A percentile compares a stretch with the other conserved stretches of the same genome.
Evolutionary conservation across 2,888 invertebrate species (phyloP).

Genomic region (Cheilosia impressa): DNA sequence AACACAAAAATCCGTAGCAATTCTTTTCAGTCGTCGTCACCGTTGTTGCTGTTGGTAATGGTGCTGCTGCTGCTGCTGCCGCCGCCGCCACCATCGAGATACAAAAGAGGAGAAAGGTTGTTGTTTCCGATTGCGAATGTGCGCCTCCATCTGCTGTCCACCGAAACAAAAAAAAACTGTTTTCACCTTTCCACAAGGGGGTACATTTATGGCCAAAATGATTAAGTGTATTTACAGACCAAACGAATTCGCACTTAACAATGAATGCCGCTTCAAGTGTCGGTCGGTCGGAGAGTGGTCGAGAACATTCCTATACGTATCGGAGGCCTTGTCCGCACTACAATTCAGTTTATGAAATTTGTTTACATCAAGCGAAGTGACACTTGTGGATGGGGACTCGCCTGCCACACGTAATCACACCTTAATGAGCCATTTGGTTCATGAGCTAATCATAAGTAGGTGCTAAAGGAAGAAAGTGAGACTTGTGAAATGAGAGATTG

Average conservation of each 20-base stretch:
- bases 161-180: neutral
- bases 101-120: conserved; percentile 67
- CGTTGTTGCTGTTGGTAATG: neutral
- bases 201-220: conserved; percentile 26
- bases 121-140: conserved; percentile 58
- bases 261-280: neutral
- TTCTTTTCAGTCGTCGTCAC: conserved; percentile 48
- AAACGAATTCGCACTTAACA: conserved; percentile 51
- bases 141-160: conserved; percentile 15
- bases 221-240: conserved; percentile 4
- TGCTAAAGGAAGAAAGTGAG: conserved; percentile 73
- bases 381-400: conserved; percentile 29
- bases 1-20: conserved; percentile 62
- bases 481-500: conserved; percentile 64
- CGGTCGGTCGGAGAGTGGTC: conserved; percentile 12
- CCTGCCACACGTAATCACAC: conserved; percentile 50
- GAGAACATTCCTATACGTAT: conserved; percentile 18
- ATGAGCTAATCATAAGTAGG: conserved; percentile 58
- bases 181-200: conserved; percentile 16
- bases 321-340: neutral
- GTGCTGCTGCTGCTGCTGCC: neutral
- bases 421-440: conserved; percentile 69
- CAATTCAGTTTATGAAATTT: no score
- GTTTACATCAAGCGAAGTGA: neutral
- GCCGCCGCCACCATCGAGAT: conserved; percentile 2